phyloP scores from a whole-genome alignment of 2,113 vertebrate genomes.

The Scartelaos histophorus region DNA sequence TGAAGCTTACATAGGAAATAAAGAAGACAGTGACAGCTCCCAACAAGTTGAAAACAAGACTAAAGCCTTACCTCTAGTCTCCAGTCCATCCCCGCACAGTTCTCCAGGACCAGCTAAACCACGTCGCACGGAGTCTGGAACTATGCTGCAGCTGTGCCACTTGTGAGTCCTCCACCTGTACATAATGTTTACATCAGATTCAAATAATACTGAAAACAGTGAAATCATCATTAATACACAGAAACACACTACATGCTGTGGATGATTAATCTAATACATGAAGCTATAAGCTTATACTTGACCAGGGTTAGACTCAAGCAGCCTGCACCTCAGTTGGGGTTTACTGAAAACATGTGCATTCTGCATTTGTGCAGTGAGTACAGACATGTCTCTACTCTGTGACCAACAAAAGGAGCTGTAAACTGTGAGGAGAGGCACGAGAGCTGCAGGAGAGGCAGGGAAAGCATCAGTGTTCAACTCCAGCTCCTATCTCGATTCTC shows the following conservation, averaged over 20 bases:
- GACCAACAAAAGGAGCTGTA: too few relatives aligned
- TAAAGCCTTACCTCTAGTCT: constrained; percentile 85
- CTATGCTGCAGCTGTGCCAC: constrained; percentile 87
- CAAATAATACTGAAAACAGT: neutral
- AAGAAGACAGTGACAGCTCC: constrained; percentile 17
- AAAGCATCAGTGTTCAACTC: too few relatives aligned
- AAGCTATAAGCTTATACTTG: too few relatives aligned
- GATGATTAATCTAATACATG: neutral
- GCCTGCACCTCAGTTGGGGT: too few relatives aligned
- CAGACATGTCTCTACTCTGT: too few relatives aligned
- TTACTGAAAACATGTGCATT: too few relatives aligned
- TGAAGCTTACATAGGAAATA: constrained; percentile 12
- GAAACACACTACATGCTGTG: neutral
- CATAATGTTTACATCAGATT: neutral
- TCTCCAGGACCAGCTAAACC: constrained; percentile 75
- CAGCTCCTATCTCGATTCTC: too few relatives aligned
- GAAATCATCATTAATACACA: neutral
- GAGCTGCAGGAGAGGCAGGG: too few relatives aligned
- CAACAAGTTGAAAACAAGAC: neutral
- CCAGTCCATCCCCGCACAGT: constrained; percentile 87
- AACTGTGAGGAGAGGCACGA: too few relatives aligned
- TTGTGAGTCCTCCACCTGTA: constrained; percentile 88
- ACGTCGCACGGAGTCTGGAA: constrained; percentile 83
- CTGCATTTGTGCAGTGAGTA: too few relatives aligned
- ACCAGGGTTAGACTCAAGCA: too few relatives aligned